A percentile compares a stretch with the other conserved stretches of the same genome.
phyloP scores from a whole-genome alignment of 2,888 invertebrate genomes.

The Pollenia griseotomentosa region DNA sequence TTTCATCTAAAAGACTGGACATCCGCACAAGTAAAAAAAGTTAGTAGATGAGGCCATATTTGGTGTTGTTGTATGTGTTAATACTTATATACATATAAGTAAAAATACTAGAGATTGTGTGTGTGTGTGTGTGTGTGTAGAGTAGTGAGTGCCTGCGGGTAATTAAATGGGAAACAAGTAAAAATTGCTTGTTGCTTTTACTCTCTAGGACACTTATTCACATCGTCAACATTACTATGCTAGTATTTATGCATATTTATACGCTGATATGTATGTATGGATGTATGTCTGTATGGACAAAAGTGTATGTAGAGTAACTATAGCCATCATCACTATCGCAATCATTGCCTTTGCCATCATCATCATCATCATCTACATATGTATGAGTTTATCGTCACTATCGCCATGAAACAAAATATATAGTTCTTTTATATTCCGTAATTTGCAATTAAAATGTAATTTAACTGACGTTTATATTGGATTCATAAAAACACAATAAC shows the following conservation, averaged over 20 bases:
- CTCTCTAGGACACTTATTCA: conserved; percentile 61
- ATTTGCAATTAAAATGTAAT: conserved; percentile 73
- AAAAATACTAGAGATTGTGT: neutral
- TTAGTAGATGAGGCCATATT: neutral
- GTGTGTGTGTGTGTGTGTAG: neutral
- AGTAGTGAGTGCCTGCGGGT: conserved; percentile 67
- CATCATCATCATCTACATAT: conserved; percentile 12
- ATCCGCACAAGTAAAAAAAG: neutral
- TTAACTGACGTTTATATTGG: conserved; percentile 73
- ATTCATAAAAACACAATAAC: conserved; percentile 64
- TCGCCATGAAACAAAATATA: conserved; percentile 63
- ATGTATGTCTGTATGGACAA: neutral
- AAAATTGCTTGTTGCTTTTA: conserved; percentile 67
- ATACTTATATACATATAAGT: neutral
- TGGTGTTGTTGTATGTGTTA: neutral
- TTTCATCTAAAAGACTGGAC: conserved; percentile 31
- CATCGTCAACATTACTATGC: conserved; percentile 47
- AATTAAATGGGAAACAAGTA: conserved; percentile 72
- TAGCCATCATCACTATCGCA: conserved; percentile 40
- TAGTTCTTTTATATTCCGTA: conserved; percentile 67
- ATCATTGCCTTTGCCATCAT: neutral
- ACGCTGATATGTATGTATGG: conserved; percentile 12
- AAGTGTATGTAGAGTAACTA: conserved; percentile 12
- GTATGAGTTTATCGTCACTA: conserved; percentile 51
- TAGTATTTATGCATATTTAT: conserved; percentile 32